Evolutionary conservation across 2,797 vertebrate genomes (phyloP), one percentile per base, ranked within the genome.

Genomic region (Catamblyrhynchus diadema): DNA sequence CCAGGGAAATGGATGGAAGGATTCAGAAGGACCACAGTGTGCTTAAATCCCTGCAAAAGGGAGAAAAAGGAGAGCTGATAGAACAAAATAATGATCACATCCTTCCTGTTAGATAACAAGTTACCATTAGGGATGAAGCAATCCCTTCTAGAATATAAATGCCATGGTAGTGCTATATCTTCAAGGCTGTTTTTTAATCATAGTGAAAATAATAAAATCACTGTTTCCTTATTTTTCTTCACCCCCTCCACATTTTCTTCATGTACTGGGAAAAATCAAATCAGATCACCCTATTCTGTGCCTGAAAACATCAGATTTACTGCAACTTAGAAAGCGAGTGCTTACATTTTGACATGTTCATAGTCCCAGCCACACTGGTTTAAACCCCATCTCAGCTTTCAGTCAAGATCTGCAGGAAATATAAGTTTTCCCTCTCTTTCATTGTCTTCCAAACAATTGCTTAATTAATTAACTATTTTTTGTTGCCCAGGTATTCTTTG

Each of bases 61-160:
- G 33, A 72, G 28, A 67, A 74, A 86, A 47, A 65, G 22, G 47
- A 67, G 81, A 91, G 51, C 42, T 78, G 70, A 80, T 71, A 88
- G 88, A 94, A 87, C 51, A 79, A 85, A 92, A 78, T 78, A 91
- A 91, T 74, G 81, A 74, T 35, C 37, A 54, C 39, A 82, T 67
- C 44, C 24, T 37, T 80, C 79, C 50, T 80, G 53, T 50, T 77
- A 77, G 64, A 65, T 61, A 84, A 70, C 30, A 89, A 35, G 73
- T 30, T 81, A 69, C 23, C 57, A 32, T 65, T 47, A 61, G 28
- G 42, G 57, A 62, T 85, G n/a, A 81, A 95, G 61, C 15, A 25
- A 3, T 80, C 47, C 25, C 65, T 37, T 69, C 47, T 64, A 33
- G 67, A 91, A 78, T 59, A 72, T 18, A 81, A 94, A 80, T 57